Evolutionary conservation across 2,797 vertebrate species (phyloP).

Genomic region (Neosilurus mollespiculum): DNA sequence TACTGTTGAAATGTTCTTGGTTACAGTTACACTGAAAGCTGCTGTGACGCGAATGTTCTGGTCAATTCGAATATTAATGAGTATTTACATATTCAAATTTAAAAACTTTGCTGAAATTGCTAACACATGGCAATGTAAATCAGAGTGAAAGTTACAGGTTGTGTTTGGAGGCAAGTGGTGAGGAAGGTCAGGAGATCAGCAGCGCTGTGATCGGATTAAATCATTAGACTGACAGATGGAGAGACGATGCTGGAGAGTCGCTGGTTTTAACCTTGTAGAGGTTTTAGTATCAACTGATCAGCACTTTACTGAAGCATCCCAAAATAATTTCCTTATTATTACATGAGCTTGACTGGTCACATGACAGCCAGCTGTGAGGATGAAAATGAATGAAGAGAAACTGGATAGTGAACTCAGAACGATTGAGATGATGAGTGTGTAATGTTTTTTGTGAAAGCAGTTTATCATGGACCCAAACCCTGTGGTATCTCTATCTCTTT

Average conservation of each 20-base stretch:
- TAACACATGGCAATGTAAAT: not conserved
- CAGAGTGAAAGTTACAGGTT: slow-evolving; percentile 35
- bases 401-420: no score
- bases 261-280: not conserved
- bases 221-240: slow-evolving; percentile 54
- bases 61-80: not conserved
- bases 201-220: slow-evolving; percentile 52
- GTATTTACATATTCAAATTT: not conserved
- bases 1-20: not conserved
- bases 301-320: not conserved
- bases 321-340: not conserved
- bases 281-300: not conserved
- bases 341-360: not conserved
- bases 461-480: no score
- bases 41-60: not conserved
- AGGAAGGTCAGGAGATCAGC: slow-evolving; percentile 43
- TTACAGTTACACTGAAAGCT: not conserved
- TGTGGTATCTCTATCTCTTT: no score
- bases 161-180: not conserved
- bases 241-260: not conserved
- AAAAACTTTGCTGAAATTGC: no score
- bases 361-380: not conserved
- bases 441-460: no score
- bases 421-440: no score
- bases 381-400: not conserved